Evolutionary conservation across 1,140 invertebrate genomes (phyloP), one percentile per base, ranked within the genome.

Genomic region (Drosophila nigromelanica): DNA sequence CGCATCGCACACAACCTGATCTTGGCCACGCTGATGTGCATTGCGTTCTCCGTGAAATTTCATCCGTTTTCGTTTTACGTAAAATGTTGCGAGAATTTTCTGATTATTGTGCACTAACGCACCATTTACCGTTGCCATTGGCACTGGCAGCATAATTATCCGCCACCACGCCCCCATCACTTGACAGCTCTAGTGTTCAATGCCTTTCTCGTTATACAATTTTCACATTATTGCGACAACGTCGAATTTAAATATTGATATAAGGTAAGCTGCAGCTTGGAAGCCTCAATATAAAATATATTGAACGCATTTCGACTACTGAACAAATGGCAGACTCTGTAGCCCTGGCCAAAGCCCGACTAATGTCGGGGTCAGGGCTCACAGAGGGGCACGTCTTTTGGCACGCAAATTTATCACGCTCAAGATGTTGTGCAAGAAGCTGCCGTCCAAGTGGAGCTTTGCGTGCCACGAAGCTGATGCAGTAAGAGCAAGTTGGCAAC

Each of bases 361-460:
- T 98, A 89, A 98, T 98, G 96, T 94, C 98, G 92, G 96, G 98
- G 1, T 96, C 97, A 40, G 97, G 97, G 96, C 27, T 39, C 98
- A 98, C 91, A 94, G 97, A 78, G 97, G 98, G 71, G 97, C 97
- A 11, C 94, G 96, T 77, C 91, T 97, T 1, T 92, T 98, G 40
- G 97, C 97, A 18, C 93, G 97, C 63, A 98, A 98, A 92, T 98
- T 98, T 92, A 97, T 98, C 73, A 98, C 97, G 1, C 92, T 98
- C 1, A 98, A 98, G 91, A 96, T 95, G 1, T 92, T 98, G 59
- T 98, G 97, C 92, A 95, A 45, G 40, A 6, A 14, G 21, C 21
- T 27, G 24, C 39, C 54, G 21, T 98, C 98, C 80, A 97, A 98
- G 93, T 98, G 97, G 97, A 97, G 97, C 37, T 45, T 92, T 98